Evolutionary conservation across 2,888 invertebrate species (phyloP), one percentile per base, ranked within the genome.

Genomic region (Lepidocyrtoides sp.): DNA sequence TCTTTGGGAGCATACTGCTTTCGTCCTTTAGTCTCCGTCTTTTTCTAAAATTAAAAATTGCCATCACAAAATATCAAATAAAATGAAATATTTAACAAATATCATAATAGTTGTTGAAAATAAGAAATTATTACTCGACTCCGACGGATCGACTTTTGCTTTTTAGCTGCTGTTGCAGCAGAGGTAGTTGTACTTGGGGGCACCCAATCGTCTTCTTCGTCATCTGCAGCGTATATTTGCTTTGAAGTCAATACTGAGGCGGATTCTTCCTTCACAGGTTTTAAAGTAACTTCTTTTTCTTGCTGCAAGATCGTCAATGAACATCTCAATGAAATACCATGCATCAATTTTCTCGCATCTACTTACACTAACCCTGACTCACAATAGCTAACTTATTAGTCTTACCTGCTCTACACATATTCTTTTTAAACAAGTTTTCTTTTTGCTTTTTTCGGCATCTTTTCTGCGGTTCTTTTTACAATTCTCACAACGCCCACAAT

Each of bases 401-500:
- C 44, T 91, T 82, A 72, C 91, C 10, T 72, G 82, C 72, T 91
- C 89, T 0, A 77, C 79, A 63, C 89, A 92, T 10, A 72, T 81
- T 29, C 89, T 17, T 44, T 89, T 89, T 8, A 89, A 2, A n/a
- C 92, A 92, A 32, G 77, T 66, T 69, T 87, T 89, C 57, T 86
- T 86, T 36, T 91, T 91, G 44, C 91, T 57, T 14, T 32, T 66
- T 14, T 90, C 88, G 7, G 72, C n/a, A 14, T 90, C 91, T 36
- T 87, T 89, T 12, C 88, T 89, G 7, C 63, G 32, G 51, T 91
- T 89, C 81, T 91, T 92, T 14, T 96, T 96, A 94, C 96, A 96
- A 23, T 96, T 96, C 93, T 97, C 97, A 95, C 97, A 97, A 94
- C 96, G 95, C 0, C 97, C 97, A 95, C 97, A 97, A 95, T 97